A percentile compares a stretch with the other conserved stretches of the same genome.
Evolutionary conservation across 1,140 invertebrate genomes (phyloP).

Genomic region (Saccostrea echinata): DNA sequence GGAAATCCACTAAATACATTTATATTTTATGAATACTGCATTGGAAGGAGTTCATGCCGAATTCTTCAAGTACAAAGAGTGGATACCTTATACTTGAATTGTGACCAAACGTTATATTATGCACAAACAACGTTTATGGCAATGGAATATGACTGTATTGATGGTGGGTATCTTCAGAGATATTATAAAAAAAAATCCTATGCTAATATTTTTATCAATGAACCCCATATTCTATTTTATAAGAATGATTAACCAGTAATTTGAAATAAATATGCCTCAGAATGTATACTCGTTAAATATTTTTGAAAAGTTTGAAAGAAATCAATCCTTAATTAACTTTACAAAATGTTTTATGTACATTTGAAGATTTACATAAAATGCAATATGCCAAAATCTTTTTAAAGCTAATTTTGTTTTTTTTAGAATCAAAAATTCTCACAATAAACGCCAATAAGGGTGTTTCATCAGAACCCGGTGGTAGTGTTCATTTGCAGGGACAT

Average conservation of each 20-base stretch:
- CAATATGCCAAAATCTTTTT: too few relatives aligned
- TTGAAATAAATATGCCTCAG: too few relatives aligned
- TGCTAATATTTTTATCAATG: too few relatives aligned
- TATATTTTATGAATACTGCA: background rate
- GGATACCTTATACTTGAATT: background rate
- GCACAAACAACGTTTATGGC: conserved; percentile 26
- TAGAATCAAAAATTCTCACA: background rate
- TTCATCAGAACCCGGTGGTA: background rate
- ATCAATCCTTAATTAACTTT: too few relatives aligned
- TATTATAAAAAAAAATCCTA: background rate
- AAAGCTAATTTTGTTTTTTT: background rate
- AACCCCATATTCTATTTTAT: too few relatives aligned
- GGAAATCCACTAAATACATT: background rate
- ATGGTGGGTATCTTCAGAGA: background rate
- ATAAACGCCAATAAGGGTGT: background rate
- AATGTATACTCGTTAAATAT: too few relatives aligned
- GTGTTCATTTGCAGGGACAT: conserved; percentile 1
- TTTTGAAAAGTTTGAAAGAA: too few relatives aligned
- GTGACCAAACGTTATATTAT: background rate
- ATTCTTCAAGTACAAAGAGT: background rate
- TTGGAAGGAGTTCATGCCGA: background rate
- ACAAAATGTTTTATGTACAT: too few relatives aligned
- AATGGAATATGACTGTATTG: background rate
- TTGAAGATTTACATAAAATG: too few relatives aligned
- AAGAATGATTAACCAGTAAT: too few relatives aligned